Conservation (phyloP, 1,140 invertebrate genomes). For the Zaprionus camerounensis region DNA sequence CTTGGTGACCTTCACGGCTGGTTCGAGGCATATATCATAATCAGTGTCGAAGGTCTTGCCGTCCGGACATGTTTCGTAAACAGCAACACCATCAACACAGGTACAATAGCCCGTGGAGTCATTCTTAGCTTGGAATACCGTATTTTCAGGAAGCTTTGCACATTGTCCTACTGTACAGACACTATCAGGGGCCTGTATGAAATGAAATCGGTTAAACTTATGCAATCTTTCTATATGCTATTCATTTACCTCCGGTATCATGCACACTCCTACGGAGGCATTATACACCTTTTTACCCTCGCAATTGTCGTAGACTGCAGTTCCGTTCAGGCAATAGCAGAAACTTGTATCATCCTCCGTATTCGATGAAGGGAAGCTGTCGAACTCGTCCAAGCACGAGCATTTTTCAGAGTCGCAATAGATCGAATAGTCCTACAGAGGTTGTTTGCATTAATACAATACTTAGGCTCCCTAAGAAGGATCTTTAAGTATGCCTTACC, state of each 20-base stretch:
- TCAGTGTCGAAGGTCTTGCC: conserved; percentile 2
- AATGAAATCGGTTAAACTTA: neutral
- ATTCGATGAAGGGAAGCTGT: conserved; percentile 37
- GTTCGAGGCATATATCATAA: neutral
- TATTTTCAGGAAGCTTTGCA: neutral
- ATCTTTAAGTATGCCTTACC: conserved; percentile 7
- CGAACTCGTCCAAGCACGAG: neutral
- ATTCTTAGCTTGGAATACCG: conserved; percentile 38
- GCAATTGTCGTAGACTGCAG: conserved; percentile 26
- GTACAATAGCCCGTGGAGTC: conserved; percentile 50
- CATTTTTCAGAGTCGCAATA: conserved; percentile 45
- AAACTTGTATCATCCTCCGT: conserved; percentile 17
- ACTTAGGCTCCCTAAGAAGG: neutral
- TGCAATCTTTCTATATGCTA: too few species aligned
- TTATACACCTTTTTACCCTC: conserved; percentile 25
- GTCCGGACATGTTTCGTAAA: conserved; percentile 28
- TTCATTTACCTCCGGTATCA: conserved; percentile 36
- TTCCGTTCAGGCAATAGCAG: conserved; percentile 42
- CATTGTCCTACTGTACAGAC: conserved; percentile 42
- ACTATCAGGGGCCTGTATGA: conserved; percentile 44
- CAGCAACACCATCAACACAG: conserved; percentile 29
- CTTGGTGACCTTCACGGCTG: neutral
- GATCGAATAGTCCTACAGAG: conserved; percentile 3
- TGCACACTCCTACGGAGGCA: conserved; percentile 1
- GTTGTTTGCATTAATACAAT: neutral